Evolutionary conservation across 2,113 vertebrate genomes (phyloP).

Genomic region (Pongo abelii): DNA sequence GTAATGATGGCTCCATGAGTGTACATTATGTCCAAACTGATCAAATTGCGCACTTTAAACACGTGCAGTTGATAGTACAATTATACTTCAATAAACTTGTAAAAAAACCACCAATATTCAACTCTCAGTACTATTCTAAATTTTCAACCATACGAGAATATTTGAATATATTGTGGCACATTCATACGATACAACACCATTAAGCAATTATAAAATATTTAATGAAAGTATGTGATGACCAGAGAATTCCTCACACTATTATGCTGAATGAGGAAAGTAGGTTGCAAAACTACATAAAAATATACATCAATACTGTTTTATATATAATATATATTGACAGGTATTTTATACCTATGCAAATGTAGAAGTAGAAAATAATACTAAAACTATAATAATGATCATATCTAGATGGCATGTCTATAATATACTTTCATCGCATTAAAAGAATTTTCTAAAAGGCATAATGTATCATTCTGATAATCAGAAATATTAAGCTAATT

Average conservation of each 20-base stretch:
- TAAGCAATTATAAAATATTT: neutral
- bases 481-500: neutral
- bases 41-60: accelerated
- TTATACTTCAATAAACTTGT: neutral
- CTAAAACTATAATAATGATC: neutral
- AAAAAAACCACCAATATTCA: neutral
- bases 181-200: neutral
- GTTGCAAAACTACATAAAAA: neutral
- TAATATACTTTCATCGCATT: no score
- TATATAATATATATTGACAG: neutral
- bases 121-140: no score
- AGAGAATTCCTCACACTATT: neutral
- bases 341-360: no score
- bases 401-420: neutral
- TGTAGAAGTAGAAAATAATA: neutral
- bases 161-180: neutral
- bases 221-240: neutral
- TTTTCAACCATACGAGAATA: neutral
- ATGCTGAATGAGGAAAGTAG: neutral
- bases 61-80: no score
- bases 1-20: accelerated
- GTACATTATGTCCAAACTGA: accelerated
- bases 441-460: no score
- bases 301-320: neutral
- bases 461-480: neutral